Evolutionary conservation across 2,113 vertebrate genomes (phyloP).

Genomic region (Oostethus manadensis): DNA sequence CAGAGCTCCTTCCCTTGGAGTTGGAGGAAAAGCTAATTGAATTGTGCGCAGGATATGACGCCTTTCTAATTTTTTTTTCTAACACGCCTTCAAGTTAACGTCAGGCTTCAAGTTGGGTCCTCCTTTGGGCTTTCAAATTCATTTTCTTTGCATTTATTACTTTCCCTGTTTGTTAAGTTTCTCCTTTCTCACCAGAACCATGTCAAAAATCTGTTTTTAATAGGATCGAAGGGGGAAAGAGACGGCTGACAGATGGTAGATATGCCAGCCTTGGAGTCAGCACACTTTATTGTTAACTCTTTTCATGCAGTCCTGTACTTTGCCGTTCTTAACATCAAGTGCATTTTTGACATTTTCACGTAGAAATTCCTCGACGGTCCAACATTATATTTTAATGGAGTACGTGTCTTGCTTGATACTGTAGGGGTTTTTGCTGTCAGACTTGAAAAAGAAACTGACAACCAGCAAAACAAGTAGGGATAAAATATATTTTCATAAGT

Average conservation of each 20-base stretch:
- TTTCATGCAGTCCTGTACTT: constrained; percentile 3
- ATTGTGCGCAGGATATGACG: constrained; percentile 58
- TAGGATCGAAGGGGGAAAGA: constrained; percentile 36
- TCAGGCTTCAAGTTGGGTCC: constrained; percentile 49
- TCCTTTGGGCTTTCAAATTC: constrained; percentile 63
- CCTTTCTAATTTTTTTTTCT: constrained; percentile 1
- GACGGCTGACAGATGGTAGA: constrained; percentile 5
- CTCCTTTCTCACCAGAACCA: constrained; percentile 29
- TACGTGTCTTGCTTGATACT: constrained; percentile 6
- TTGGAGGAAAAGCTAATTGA: constrained; percentile 63
- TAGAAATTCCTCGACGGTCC: background rate
- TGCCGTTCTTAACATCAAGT: constrained; percentile 13
- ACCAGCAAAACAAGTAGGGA: background rate
- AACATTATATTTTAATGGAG: background rate
- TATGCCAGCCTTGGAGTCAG: background rate
- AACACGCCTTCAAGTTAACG: constrained; percentile 15
- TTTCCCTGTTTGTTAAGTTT: constrained; percentile 57
- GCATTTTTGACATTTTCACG: constrained; percentile 13
- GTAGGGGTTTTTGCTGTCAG: constrained; percentile 2
- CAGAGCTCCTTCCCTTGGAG: constrained; percentile 38
- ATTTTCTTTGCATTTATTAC: constrained; percentile 64
- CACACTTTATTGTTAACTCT: background rate
- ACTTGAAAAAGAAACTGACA: constrained; percentile 9
- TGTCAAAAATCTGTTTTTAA: constrained; percentile 33
- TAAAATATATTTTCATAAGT: background rate